A percentile compares a stretch with the other conserved stretches of the same genome.
Evolutionary conservation across 2,888 invertebrate genomes (phyloP).

Genomic region (Caenorhabditis sp.): DNA sequence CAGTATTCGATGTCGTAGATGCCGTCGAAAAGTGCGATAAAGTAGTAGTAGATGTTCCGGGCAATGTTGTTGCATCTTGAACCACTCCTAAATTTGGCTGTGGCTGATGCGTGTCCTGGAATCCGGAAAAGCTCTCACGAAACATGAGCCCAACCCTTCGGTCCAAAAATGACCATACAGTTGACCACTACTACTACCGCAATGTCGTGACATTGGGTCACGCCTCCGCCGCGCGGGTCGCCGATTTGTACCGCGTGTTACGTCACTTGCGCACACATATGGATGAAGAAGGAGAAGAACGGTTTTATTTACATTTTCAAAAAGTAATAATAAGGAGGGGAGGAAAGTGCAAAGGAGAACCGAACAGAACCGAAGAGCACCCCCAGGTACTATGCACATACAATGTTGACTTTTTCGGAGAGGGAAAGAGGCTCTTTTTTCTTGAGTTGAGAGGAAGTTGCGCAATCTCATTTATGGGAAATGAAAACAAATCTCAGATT

Average conservation of each 20-base stretch:
- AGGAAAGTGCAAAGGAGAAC: background rate
- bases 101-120: background rate
- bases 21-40: background rate
- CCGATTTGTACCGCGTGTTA: background rate
- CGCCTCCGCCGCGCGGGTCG: background rate
- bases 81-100: background rate
- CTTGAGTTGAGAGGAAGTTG: background rate
- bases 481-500: background rate
- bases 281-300: background rate
- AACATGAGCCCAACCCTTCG: background rate
- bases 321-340: background rate
- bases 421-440: background rate
- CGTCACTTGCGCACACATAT: background rate
- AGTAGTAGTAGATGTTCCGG: background rate
- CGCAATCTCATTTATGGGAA: background rate
- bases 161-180: background rate
- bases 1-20: background rate
- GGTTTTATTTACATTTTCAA: background rate
- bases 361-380: background rate
- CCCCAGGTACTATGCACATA: background rate
- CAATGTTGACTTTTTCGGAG: background rate
- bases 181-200: conserved; percentile 1
- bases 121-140: conserved; percentile 1
- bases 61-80: background rate
- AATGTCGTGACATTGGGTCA: background rate